Evolutionary conservation across 2,888 invertebrate species (phyloP), one percentile per base, ranked within the genome.

Genomic region (Ichneumon xanthorius): DNA sequence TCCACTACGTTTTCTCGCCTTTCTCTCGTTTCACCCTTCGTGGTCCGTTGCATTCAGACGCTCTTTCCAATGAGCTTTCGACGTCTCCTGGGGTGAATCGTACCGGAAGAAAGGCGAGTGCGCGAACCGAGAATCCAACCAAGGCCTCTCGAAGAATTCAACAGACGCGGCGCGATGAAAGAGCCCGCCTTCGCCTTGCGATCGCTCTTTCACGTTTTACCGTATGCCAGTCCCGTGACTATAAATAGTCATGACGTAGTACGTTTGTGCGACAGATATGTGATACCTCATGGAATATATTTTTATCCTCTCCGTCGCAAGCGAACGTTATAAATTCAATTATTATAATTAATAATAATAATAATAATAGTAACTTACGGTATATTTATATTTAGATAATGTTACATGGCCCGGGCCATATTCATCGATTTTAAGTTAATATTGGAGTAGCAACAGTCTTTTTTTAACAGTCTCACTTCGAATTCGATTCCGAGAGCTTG

Each of bases 1-100:
- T 53, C 67, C 37, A 37, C 53, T 37, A 67, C 55, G 40, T 67
- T 68, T 67, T 77, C 77, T 77, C 40, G 68, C 55, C 40, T 67
- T 68, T 77, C 68, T 58, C 77, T 45, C 68, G 68, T 68, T 58
- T 55, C 77, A 55, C 68, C 40, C 45, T 77, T 68, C 40, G 58
- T 58, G 68, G 55, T 58, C 53, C 33, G 78, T 58, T 68, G 78
- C 68, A 68, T 78, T 78, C 70, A 70, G 30, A 45, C 14, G 45
- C 22, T 58, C 58, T 58, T 30, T 45, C 65, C 48, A 65, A 76
- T 50, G 76, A 65, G 50, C 63, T 58, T 22, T 58, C 58, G 58
- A 11, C 63, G 63, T 76, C 63, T 76, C 65, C 26, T 26, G 65
- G 50, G 40, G 48, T 76, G 40, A 50, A 48, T 65, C 50, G 63